Base-by-base conservation (phyloP, 2,888 invertebrate genomes). In the Xanthorhoe designata region DNA sequence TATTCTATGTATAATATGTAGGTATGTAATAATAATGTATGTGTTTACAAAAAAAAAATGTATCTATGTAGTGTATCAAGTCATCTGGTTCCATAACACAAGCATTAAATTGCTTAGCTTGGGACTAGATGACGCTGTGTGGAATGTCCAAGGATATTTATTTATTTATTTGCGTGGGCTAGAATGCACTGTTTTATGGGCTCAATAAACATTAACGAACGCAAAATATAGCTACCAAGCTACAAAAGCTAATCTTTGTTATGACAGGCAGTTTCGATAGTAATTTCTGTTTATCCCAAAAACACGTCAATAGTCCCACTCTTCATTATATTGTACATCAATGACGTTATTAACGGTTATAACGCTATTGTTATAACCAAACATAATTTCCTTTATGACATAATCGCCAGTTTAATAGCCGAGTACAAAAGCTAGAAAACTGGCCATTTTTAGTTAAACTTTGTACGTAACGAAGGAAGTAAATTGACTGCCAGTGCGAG, bases 321-420 rank as follows among this genome's bases (percentile, higher is more conserved):
- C 29, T 47, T 47, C 45, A 29, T 29, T 17, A 29, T 47, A 9
- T 19, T 32, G 24, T 4, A 24, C 29, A 57, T 32, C 15, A 57
- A 29, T 32, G 32, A 32, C 47, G 49, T 47, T 29, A 17, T 32
- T 18, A 54, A 17, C 15, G 47, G 47, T 24, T 56, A 9, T 53
- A 17, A 35, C 57, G 55, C 52, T 49, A 52, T 68, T 64, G 60
- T 38, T 35, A 66, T 61, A 61, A 18, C 42, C 52, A 9, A n/a
- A 13, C 45, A 61, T 53, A 61, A 61, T 47, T 52, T 17, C 32
- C 8, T 29, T 32, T 52, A 60, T 45, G 29, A 18, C 9, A 53
- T 38, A 59, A 51, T 61, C 61, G 53, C 45, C 17, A 32, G 7
- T 61, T 61, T 53, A 53, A 53, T 47, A n/a, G 61, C 51, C 51